Evolutionary conservation across 2,113 vertebrate genomes (phyloP), one percentile per base, ranked within the genome.

Genomic region (Anolis sagrei): DNA sequence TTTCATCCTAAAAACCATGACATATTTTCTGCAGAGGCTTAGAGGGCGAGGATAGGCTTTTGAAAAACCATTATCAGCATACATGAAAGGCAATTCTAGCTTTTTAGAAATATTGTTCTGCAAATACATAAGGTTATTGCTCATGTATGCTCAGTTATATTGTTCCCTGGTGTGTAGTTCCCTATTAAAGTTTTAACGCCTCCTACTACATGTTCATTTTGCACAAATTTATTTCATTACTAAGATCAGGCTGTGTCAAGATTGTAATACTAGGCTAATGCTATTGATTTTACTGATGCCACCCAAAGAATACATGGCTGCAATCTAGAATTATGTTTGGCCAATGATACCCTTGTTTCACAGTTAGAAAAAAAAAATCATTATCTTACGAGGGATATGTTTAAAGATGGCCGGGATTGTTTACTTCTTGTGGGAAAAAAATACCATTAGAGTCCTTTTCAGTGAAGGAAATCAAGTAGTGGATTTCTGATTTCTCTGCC

Each of bases 161-260:
- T 49, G 29, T 66, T 82, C 81, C 81, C 75, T 64, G 39, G 54
- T 34, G 48, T 75, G 76, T 54, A 79, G 14, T 44, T 68, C 81
- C 54, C 54, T 62, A 74, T 74, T 74, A 86, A 86, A 79, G n/a
- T 83, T 87, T 74, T 64, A 87, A 83, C 39, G 58, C 68, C 68
- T 87, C 76, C 75, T 78, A 64, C 39, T 77, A 48, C 68, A 36
- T 29, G 32, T 76, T 81, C 4, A 69, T 76, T 68, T 1, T 6
- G 2, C 0, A 13, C 0, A 19, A 73, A 79, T 86, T 72, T 86
- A 79, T 86, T 86, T 44, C 54, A 49, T 80, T 49, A 64, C 77
- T 79, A 86, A 80, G 29, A 73, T 54, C 54, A 49, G 54, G 36
- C 69, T 80, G 5, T 36, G 49, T 5, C 4, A 7, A 48, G 48